These are phyloP conservation scores for Portunus trituberculatus DNA, from an alignment of 1,140 invertebrate species.

Conservation along the genomic window DNA sequence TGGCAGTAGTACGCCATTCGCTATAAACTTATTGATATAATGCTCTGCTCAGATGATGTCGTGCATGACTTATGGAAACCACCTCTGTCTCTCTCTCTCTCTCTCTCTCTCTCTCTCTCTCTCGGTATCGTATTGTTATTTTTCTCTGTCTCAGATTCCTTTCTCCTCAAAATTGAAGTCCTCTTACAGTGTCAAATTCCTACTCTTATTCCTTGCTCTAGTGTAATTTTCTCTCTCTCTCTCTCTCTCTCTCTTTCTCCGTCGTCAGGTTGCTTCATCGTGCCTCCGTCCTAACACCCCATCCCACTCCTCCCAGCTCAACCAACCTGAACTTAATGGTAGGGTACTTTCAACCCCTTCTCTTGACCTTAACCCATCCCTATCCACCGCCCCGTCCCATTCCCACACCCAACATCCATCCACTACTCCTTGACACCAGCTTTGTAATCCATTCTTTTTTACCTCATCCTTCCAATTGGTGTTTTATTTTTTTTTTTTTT, in stretches of 20 bases:
- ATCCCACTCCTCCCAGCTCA: not conserved
- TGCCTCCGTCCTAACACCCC: not conserved
- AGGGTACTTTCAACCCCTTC: slow-evolving; percentile 20
- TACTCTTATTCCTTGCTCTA: not conserved
- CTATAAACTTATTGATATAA: not conserved
- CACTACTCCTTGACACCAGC: not conserved
- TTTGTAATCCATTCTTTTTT: not conserved
- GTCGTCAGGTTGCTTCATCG: not conserved
- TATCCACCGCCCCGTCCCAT: not conserved
- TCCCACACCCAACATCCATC: not conserved
- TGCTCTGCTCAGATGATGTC: not conserved
- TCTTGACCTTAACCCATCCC: slow-evolving; percentile 11
- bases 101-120: slow-evolving; percentile 1
- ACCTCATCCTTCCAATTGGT: not conserved
- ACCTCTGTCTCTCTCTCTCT: not conserved
- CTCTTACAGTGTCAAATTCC: not conserved
- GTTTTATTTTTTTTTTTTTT: not conserved
- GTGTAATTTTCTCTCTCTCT: slow-evolving; percentile 24
- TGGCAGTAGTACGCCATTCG: not conserved
- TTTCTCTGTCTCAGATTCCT: not conserved
- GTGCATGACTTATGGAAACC: not conserved
- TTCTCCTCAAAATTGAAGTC: not conserved
- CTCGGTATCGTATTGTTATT: not conserved
- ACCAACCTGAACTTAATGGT: slow-evolving; percentile 2
- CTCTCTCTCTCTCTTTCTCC: not conserved